These are phyloP conservation scores for Nephrocerus scutellatus DNA, from an alignment of 2,888 invertebrate species.

Conservation along the genomic window DNA sequence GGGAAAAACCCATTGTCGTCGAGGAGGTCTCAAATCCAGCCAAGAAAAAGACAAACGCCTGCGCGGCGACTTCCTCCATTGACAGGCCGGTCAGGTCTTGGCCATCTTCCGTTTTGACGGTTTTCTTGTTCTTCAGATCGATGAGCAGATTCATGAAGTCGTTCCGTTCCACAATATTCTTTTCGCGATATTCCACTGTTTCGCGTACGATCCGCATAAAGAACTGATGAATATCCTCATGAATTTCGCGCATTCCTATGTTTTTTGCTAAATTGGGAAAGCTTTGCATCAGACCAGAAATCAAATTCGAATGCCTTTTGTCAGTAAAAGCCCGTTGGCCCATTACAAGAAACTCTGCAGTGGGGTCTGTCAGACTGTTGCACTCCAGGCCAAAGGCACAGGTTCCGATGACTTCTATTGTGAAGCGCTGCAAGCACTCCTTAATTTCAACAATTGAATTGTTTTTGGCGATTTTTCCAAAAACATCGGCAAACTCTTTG, in stretches of 20 bases:
- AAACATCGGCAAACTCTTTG: constrained; percentile 27
- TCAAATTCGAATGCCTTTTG: constrained; percentile 17
- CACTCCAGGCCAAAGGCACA: constrained; percentile 49
- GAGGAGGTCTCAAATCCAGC: constrained; percentile 53
- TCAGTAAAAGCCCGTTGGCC: constrained; percentile 26
- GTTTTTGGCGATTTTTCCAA: constrained; percentile 18
- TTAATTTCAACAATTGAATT: constrained; percentile 39
- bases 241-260: constrained; percentile 27
- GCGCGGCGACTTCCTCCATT: constrained; percentile 49
- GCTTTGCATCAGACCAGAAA: constrained; percentile 23
- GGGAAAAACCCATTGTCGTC: constrained; percentile 46
- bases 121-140: constrained; percentile 39
- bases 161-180: constrained; percentile 40
- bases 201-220: constrained; percentile 41
- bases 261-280: constrained; percentile 29
- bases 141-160: constrained; percentile 51
- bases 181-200: constrained; percentile 42
- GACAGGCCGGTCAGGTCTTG: constrained; percentile 25
- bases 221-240: constrained; percentile 34
- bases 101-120: constrained; percentile 26
- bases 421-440: constrained; percentile 42
- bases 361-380: constrained; percentile 43
- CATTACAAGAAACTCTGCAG: constrained; percentile 40
- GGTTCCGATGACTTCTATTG: constrained; percentile 50
- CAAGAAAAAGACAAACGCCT: constrained; percentile 51